phyloP scores from a whole-genome alignment of 2,113 vertebrate species.

The Phyllopteryx taeniolatus region DNA sequence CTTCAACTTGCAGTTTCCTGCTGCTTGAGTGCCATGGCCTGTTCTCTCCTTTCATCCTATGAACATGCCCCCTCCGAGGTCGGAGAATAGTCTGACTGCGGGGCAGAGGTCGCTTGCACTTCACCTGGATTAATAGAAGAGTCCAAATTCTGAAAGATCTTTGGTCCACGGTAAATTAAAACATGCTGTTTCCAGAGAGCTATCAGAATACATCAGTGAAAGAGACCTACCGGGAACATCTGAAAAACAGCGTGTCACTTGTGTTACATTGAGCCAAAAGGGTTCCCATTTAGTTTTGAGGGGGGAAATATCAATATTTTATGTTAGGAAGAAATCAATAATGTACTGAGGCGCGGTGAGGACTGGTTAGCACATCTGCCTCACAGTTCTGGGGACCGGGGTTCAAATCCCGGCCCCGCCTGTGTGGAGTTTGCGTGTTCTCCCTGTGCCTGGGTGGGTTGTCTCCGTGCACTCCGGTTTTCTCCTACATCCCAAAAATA shows the following conservation, averaged over 20 bases:
- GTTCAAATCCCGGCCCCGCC: too few species aligned
- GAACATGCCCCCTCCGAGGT: conserved; percentile 59
- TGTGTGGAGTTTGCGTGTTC: too few species aligned
- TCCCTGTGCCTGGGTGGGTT: too few species aligned
- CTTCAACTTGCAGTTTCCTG: conserved; percentile 56
- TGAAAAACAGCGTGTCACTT: conserved; percentile 37
- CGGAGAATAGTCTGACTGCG: conserved; percentile 61
- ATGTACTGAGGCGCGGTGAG: neutral
- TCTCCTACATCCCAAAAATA: too few species aligned
- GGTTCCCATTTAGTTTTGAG: conserved; percentile 8
- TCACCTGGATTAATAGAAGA: conserved; percentile 31
- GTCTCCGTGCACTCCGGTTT: too few species aligned
- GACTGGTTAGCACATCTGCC: too few species aligned
- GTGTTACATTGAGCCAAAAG: conserved; percentile 25
- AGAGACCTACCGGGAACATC: conserved; percentile 4
- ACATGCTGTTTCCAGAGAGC: conserved; percentile 23
- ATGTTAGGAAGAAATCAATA: neutral
- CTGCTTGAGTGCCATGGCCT: conserved; percentile 62
- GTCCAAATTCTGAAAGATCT: conserved; percentile 18
- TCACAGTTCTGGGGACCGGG: too few species aligned
- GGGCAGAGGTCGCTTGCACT: conserved; percentile 57
- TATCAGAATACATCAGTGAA: conserved; percentile 15
- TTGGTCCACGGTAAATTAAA: conserved; percentile 24
- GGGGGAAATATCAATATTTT: neutral
- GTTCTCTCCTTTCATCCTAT: conserved; percentile 54